Conservation (phyloP, 2,888 invertebrate genomes). For the Tachina fera region DNA sequence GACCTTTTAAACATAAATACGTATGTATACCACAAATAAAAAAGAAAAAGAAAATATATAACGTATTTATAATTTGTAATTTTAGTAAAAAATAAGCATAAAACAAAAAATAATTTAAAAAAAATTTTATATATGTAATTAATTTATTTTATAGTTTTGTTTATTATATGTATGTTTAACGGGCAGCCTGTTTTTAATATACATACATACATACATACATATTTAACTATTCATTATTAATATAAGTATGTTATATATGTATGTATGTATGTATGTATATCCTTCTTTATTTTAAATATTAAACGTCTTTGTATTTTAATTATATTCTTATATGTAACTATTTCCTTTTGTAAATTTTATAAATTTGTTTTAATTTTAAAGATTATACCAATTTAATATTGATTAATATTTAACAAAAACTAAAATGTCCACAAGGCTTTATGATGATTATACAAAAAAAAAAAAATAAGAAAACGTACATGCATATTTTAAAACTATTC, state of each 20-base stretch:
- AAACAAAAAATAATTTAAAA: neutral
- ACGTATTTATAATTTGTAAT: slow-evolving; percentile 30
- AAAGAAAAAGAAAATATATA: slow-evolving; percentile 10
- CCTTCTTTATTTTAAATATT: slow-evolving; percentile 10
- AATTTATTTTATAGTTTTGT: slow-evolving; percentile 39
- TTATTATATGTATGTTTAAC: slow-evolving; percentile 26
- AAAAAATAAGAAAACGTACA: no score
- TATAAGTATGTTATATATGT: slow-evolving; percentile 14
- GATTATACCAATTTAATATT: slow-evolving; percentile 9
- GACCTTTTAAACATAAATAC: slow-evolving; percentile 48
- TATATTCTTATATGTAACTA: slow-evolving; percentile 8
- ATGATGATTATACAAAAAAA: neutral
- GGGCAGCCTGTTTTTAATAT: slow-evolving; percentile 56
- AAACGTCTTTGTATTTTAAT: slow-evolving; percentile 42
- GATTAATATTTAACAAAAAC: slow-evolving; percentile 17
- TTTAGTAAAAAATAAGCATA: slow-evolving; percentile 3
- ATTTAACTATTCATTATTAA: slow-evolving; percentile 17
- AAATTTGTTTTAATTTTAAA: slow-evolving; percentile 43
- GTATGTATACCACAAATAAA: slow-evolving; percentile 47
- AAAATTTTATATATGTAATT: slow-evolving; percentile 38
- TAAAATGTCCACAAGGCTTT: neutral
- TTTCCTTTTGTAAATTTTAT: slow-evolving; percentile 44
- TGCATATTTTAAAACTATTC: slow-evolving; percentile 1
- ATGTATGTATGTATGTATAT: neutral
- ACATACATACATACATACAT: neutral